Evolutionary conservation across 1,140 invertebrate species (phyloP).

Genomic region (Leptinotarsa defecta): DNA sequence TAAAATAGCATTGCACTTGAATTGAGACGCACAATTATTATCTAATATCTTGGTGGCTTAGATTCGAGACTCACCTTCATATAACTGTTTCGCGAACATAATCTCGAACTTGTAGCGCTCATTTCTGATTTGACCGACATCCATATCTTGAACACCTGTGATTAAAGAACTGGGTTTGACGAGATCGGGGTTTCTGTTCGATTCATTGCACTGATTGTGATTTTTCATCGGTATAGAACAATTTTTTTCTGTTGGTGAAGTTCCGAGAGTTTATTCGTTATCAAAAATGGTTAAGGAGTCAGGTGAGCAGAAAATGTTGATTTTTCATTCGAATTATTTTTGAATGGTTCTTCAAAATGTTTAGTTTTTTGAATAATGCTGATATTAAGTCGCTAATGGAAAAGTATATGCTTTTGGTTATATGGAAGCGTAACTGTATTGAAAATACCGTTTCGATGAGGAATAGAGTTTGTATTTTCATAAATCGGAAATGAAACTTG

Average conservation of each 20-base stretch:
- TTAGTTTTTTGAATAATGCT: too few relatives aligned
- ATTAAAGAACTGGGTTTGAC: conserved; percentile 3
- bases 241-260: too few relatives aligned
- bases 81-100: conserved; percentile 3
- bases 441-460: too few relatives aligned
- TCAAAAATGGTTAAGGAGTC: neutral
- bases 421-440: too few relatives aligned
- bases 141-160: conserved; percentile 8
- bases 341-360: too few relatives aligned
- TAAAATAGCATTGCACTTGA: conserved; percentile 3
- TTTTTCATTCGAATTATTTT: too few relatives aligned
- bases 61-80: conserved; percentile 5
- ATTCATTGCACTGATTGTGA: too few relatives aligned
- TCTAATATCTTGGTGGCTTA: conserved; percentile 1
- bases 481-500: too few relatives aligned
- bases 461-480: too few relatives aligned
- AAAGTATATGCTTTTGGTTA: too few relatives aligned
- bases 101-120: neutral
- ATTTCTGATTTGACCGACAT: neutral
- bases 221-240: too few relatives aligned
- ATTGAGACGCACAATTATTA: neutral
- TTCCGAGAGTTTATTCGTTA: neutral
- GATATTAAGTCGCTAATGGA: too few relatives aligned
- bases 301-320: neutral
- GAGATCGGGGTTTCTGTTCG: neutral